phyloP scores from a whole-genome alignment of 2,797 vertebrate species.

The Hippopotamyrus pictus region DNA sequence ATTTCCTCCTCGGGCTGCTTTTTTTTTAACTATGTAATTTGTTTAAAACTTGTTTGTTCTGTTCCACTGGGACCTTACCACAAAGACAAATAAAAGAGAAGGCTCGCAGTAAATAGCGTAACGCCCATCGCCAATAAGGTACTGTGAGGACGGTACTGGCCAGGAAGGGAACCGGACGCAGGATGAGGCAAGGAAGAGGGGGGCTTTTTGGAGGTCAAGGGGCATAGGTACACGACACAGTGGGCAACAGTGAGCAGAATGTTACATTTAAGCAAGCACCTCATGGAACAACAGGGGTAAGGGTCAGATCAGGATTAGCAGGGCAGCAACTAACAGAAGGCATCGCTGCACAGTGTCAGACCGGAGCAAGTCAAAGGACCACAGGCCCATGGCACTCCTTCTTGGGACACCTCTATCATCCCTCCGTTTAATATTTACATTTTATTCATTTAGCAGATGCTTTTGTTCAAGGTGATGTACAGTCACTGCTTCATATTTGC shows the following conservation, averaged over 20 bases:
- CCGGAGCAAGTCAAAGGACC: background rate
- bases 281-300: background rate
- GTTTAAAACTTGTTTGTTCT: background rate
- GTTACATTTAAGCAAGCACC: background rate
- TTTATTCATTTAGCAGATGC: background rate
- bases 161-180: background rate
- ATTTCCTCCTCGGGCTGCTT: background rate
- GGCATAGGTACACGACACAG: background rate
- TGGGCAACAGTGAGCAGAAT: background rate
- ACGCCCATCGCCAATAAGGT: background rate
- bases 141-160: background rate
- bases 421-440: background rate
- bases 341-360: background rate
- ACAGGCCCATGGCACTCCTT: background rate
- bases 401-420: background rate
- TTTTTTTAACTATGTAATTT: background rate
- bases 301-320: background rate
- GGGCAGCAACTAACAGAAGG: background rate
- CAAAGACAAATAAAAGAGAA: background rate
- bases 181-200: background rate
- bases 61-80: background rate
- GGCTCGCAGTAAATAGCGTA: no score
- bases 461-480: background rate
- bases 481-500: background rate
- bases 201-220: background rate